A percentile compares a stretch with the other conserved stretches of the same genome.
Evolutionary conservation across 2,797 vertebrate genomes (phyloP).

Genomic region (Bovichtus variegatus): DNA sequence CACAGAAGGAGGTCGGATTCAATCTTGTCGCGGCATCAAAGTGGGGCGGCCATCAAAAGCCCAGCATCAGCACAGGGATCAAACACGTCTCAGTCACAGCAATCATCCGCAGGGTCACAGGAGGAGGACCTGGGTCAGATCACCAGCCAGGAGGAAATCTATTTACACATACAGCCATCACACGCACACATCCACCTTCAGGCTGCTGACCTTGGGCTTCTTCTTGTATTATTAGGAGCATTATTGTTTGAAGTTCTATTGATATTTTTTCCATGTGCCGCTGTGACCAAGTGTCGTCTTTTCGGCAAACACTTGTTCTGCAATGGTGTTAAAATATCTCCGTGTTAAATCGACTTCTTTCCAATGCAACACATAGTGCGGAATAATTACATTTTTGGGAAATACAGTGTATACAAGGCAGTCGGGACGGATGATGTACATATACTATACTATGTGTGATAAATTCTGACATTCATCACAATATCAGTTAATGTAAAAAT

Average conservation of each 20-base stretch:
- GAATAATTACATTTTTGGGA: too few relatives aligned
- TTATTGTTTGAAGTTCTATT: neutral
- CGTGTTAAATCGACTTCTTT: neutral
- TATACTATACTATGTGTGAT: too few relatives aligned
- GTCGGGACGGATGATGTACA: too few relatives aligned
- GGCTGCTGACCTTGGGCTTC: conserved; percentile 47
- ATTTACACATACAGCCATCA: conserved; percentile 52
- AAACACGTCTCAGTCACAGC: conserved; percentile 62
- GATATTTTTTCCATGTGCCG: too few relatives aligned
- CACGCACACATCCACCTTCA: conserved; percentile 40
- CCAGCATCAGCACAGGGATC: conserved; percentile 65
- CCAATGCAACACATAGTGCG: neutral
- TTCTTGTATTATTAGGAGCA: neutral
- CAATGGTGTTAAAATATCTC: neutral
- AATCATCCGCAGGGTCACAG: conserved; percentile 66
- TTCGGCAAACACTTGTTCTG: neutral
- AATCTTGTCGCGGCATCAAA: conserved; percentile 68
- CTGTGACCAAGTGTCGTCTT: neutral
- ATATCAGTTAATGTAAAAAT: neutral
- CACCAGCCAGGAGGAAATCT: conserved; percentile 54
- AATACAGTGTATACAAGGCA: too few relatives aligned
- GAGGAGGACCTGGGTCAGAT: conserved; percentile 54
- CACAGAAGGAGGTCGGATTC: conserved; percentile 64
- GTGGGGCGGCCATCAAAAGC: conserved; percentile 69
- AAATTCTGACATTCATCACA: neutral